Evolutionary conservation across 2,888 invertebrate species (phyloP), one percentile per base, ranked within the genome.

Genomic region (Archaeoteleia sp.): DNA sequence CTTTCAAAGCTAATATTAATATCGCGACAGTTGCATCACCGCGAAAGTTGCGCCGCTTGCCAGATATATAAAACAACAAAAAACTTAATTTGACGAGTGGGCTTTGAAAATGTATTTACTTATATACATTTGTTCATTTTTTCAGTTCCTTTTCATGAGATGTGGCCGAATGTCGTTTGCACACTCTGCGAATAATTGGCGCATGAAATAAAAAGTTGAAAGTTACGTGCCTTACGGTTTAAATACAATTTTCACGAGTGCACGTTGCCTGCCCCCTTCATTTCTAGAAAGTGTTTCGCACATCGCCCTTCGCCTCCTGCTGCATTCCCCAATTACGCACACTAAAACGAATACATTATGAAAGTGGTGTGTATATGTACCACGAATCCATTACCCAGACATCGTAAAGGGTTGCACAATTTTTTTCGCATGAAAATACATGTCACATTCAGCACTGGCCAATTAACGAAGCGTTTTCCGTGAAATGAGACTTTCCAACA

Each of bases 1-100:
- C 14, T 35, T 7, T 39, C 39, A 39, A 20, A 39, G 20, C 39
- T 39, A 39, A 39, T 39, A 9, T 39, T 39, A 39, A 39, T 39
- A 39, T 20, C 39, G 20, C 9, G 39, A 20, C 15, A 20, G 17
- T 39, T 20, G n/a, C 10, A 39, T 3, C 20, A 20, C 9, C 9
- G 17, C 17, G 20, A 39, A 39, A 39, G 39, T 39, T 39, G 8
- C 39, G 9, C 1, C 39, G 20, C n/a, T 20, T n/a, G 17, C 20
- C 20, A 5, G 20, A 20, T 20, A 20, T 2, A 20, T 4, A 20
- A 20, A 20, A 20, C 20, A 20, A 20, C 20, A 20, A 9, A 39
- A 39, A 39, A 20, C 17, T 39, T 39, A 39, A 39, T 39, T 39
- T 39, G 39, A 39, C 39, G 17, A 39, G 39, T 20, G 39, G 39